Conservation (phyloP, 2,113 vertebrate genomes). For the Coptodon bakossiorum region DNA sequence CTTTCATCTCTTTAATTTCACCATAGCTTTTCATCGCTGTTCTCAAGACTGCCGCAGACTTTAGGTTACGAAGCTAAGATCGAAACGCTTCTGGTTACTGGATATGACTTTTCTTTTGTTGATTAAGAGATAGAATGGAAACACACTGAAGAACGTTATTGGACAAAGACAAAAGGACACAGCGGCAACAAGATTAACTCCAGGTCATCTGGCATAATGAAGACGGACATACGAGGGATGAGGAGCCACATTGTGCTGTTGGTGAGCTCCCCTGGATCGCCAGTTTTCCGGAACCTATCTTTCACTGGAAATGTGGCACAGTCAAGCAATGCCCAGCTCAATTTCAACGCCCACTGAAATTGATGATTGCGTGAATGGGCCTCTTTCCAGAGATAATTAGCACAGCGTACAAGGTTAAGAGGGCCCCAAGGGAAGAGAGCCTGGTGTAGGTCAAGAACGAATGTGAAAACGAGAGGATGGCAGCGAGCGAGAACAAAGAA, state of each 20-base stretch:
- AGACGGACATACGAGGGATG: slow-evolving; percentile 53
- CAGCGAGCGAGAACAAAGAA: slow-evolving; percentile 20
- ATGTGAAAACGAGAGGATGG: neutral
- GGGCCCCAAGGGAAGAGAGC: slow-evolving; percentile 25
- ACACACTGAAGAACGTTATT: slow-evolving; percentile 3
- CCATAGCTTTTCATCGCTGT: slow-evolving; percentile 23
- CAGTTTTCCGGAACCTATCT: slow-evolving; percentile 51
- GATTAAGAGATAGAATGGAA: slow-evolving; percentile 14
- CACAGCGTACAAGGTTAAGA: slow-evolving; percentile 56
- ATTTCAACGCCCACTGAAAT: slow-evolving; percentile 53
- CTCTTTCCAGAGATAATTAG: slow-evolving; percentile 71
- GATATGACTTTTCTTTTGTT: slow-evolving; percentile 26
- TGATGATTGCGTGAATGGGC: slow-evolving; percentile 62
- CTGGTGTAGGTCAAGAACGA: slow-evolving; percentile 54
- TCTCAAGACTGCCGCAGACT: slow-evolving; percentile 1
- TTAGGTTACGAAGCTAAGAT: neutral
- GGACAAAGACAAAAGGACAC: slow-evolving; percentile 49
- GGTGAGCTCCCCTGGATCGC: slow-evolving; percentile 43
- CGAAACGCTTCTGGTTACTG: slow-evolving; percentile 33
- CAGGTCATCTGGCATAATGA: slow-evolving; percentile 55
- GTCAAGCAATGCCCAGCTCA: slow-evolving; percentile 42
- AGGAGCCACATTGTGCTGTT: slow-evolving; percentile 20
- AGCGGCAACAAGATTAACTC: slow-evolving; percentile 39
- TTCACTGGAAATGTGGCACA: slow-evolving; percentile 54
- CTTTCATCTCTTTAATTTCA: slow-evolving; percentile 77